These are phyloP conservation scores for Apotomis capreana DNA, from an alignment of 2,888 invertebrate genomes.

Conservation along the genomic window DNA sequence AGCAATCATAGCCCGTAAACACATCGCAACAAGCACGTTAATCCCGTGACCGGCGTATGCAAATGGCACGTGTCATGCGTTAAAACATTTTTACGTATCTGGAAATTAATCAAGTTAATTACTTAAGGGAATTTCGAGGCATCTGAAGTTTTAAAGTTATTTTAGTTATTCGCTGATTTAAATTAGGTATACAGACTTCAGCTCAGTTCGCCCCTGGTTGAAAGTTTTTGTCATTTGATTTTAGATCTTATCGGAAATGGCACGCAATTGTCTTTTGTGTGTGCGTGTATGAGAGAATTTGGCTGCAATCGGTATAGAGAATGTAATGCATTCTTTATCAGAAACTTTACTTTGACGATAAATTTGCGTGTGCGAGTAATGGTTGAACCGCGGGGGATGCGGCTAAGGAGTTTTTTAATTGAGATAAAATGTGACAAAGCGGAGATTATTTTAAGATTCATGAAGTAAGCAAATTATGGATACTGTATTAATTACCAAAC, in stretches of 20 bases:
- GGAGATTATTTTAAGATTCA: constrained; percentile 14
- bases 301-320: not conserved
- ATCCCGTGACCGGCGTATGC: constrained; percentile 55
- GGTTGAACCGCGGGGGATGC: constrained; percentile 18
- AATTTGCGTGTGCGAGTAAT: constrained; percentile 22
- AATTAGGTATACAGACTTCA: constrained; percentile 21
- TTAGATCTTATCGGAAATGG: constrained; percentile 13
- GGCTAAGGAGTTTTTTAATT: constrained; percentile 31
- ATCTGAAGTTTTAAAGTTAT: constrained; percentile 47
- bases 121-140: constrained; percentile 49
- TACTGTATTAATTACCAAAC: too few species aligned
- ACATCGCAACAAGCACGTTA: constrained; percentile 42
- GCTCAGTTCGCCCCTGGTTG: constrained; percentile 7
- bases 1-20: constrained; percentile 55
- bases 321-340: constrained; percentile 30
- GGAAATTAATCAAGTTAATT: constrained; percentile 51
- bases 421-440: constrained; percentile 31
- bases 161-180: constrained; percentile 39
- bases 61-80: constrained; percentile 61
- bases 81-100: constrained; percentile 48
- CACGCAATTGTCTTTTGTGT: constrained; percentile 8
- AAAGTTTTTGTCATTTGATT: constrained; percentile 14
- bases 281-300: not conserved
- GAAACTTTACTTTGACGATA: constrained; percentile 11
- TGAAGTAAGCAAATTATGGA: not conserved